Evolutionary conservation across 2,113 vertebrate genomes (phyloP).

Genomic region (Ctenomys sociabilis): DNA sequence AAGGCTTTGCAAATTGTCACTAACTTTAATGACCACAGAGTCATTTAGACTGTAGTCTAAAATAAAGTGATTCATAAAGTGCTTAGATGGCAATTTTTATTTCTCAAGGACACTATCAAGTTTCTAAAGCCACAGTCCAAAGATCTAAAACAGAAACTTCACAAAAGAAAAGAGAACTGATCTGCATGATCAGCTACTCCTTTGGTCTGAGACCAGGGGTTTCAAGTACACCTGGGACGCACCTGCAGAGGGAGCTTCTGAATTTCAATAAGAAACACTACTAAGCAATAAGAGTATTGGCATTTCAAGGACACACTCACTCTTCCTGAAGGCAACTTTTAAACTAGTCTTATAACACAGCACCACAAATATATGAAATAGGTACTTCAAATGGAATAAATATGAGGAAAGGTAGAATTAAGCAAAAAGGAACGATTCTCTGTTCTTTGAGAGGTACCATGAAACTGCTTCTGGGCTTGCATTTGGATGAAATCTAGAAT

Average conservation of each 20-base stretch:
- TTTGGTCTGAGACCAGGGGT: not conserved
- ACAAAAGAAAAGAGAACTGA: not conserved
- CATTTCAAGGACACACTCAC: constrained; percentile 25
- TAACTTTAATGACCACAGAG: constrained; percentile 63
- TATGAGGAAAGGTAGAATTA: not conserved
- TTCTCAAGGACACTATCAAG: constrained; percentile 34
- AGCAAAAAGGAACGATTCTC: not conserved
- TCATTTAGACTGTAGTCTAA: constrained; percentile 63
- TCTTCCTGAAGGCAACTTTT: constrained; percentile 26
- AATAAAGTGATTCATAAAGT: constrained; percentile 65
- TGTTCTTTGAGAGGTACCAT: not conserved
- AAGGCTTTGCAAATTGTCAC: constrained; percentile 53
- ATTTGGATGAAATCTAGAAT: constrained; percentile 8
- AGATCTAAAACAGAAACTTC: constrained; percentile 28
- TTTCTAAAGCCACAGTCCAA: constrained; percentile 43
- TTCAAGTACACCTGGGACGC: not conserved
- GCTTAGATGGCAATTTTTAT: constrained; percentile 63
- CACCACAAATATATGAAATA: constrained; percentile 10
- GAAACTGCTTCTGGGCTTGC: not conserved
- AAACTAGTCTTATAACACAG: not conserved
- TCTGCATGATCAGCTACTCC: not conserved
- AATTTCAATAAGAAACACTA: constrained; percentile 52
- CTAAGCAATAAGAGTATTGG: constrained; percentile 7
- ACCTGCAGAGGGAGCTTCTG: not conserved
- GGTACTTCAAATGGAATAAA: constrained; percentile 12